Base-by-base conservation (phyloP, 1,140 invertebrate genomes). In the Drosophila pseudoananassae region DNA sequence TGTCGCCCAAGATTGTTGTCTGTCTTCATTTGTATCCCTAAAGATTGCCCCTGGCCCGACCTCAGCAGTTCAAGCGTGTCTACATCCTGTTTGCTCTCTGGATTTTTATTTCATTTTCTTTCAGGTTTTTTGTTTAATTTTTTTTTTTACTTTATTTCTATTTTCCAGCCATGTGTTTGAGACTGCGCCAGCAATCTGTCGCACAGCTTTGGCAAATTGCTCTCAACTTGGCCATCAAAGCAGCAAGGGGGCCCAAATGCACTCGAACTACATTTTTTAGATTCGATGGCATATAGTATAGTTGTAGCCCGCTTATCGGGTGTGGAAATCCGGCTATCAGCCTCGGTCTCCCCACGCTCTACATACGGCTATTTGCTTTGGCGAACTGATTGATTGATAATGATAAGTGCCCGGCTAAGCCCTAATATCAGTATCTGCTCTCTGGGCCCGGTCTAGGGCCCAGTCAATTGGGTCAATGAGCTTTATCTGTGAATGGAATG, bases 51-150 rank as follows among this genome's bases (percentile, higher is more conserved):
- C 61, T n/a, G 51, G 3, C 36, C 59, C 45, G 50, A 25, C 17
- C 31, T 25, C 43, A 10, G 27, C 49, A 12, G 63, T 68, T 78
- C 66, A 69, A 76, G 72, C 82, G 57, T 72, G 56, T 76, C 83
- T 80, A 88, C 83, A 87, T 87, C 83, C 83, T 87, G 83, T 88
- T 88, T 87, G 83, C 55, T 72, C 71, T 75, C 75, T 54, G 31
- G 57, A 57, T 59, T 83, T 82, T 69, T 61, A 69, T 69, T 69
- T 69, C 49, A n/a, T 56, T 69, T 68, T 69, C 43, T 46, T 64
- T 78, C 5, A 51, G 15, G 14, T 53, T 36, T 31, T 31, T 36
- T 36, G 33, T 36, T 36, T 36, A 36, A 10, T 36, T 31, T 10
- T 31, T 36, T 71, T 55, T 74, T 17, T 14, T 14, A 7, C 14